A percentile compares a stretch with the other conserved stretches of the same genome.
Conservation (phyloP, 2,888 invertebrate genomes). For the Pseudococcus jackbeardsleyi region DNA sequence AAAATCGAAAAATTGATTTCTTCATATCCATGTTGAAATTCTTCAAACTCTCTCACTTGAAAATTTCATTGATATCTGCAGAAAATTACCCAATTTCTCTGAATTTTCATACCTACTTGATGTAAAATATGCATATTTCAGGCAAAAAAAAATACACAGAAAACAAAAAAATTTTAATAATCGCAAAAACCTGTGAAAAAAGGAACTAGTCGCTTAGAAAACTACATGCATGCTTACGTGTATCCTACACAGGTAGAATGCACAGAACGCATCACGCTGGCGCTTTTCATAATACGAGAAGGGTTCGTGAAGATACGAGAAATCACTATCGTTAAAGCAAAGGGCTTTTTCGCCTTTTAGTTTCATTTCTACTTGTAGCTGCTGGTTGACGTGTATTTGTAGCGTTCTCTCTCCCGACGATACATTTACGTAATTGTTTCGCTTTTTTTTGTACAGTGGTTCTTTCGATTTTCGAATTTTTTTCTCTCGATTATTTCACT, state of each 20-base stretch:
- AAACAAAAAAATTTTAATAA: too few relatives aligned
- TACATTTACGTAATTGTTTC: conserved; percentile 34
- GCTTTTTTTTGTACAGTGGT: conserved; percentile 2
- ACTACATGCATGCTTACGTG: neutral
- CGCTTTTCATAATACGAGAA: neutral
- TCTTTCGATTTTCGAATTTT: neutral
- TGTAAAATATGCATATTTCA: too few relatives aligned
- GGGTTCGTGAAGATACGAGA: conserved; percentile 27
- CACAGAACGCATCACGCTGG: neutral
- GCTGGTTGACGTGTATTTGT: conserved; percentile 18
- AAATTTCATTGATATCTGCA: too few relatives aligned
- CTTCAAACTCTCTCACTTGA: too few relatives aligned
- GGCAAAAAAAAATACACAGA: too few relatives aligned
- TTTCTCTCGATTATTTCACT: neutral
- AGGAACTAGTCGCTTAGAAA: neutral
- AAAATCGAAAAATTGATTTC: too few relatives aligned
- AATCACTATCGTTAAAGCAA: conserved; percentile 27
- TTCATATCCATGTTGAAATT: too few relatives aligned
- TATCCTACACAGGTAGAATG: neutral
- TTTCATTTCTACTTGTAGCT: conserved; percentile 50
- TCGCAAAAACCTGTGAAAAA: too few relatives aligned
- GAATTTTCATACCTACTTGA: too few relatives aligned
- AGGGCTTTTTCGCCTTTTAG: conserved; percentile 39
- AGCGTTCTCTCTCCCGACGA: conserved; percentile 20
- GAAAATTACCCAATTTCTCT: too few relatives aligned